Evolutionary conservation across 92 coral and sea anemone genomes (phyloP), one percentile per base, ranked within the genome.

Genomic region (Bergia sp.): DNA sequence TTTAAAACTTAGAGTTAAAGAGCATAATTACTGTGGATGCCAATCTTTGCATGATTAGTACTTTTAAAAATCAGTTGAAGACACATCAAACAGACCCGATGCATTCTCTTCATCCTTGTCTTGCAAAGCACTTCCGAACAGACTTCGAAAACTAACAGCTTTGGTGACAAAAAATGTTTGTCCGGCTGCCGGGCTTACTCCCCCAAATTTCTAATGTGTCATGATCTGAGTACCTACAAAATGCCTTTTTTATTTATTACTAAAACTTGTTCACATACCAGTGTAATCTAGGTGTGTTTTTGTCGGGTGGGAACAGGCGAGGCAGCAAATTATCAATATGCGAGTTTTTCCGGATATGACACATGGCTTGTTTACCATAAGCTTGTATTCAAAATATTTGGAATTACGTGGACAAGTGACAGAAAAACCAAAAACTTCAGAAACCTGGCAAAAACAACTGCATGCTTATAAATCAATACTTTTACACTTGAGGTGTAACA

Each of bases 231-330:
- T 18, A 61, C 20, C 69, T 4, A 21, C 23, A 61, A 61, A 61
- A 61, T 7, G 29, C 69, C 20, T 61, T 61, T 4, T 61, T 61
- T 4, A 75, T 38, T 40, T 13, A 16, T 15, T 18, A n/a, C 8
- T 29, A 29, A 29, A 39, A 81, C 8, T 23, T 20, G 73, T 81
- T 64, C 50, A 64, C 85, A 37, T 55, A 53, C 44, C 44, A 38
- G 21, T 4, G 72, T 47, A 58, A 58, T 55, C 73, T 81, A 37
- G 85, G 58, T 81, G 15, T 76, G 80, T 43, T 76, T 76, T 57
- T 37, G 5, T 13, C 7, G 42, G 66, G 85, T 16, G 69, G 64
- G 66, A 23, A 10, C 40, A 21, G 85, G 72, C 45, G 84, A 80
- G 85, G 53, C 73, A 57, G 15, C 7, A 20, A 40, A 53, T 45